Base-by-base conservation (phyloP, 2,888 invertebrate species). In the Philereme transversata region DNA sequence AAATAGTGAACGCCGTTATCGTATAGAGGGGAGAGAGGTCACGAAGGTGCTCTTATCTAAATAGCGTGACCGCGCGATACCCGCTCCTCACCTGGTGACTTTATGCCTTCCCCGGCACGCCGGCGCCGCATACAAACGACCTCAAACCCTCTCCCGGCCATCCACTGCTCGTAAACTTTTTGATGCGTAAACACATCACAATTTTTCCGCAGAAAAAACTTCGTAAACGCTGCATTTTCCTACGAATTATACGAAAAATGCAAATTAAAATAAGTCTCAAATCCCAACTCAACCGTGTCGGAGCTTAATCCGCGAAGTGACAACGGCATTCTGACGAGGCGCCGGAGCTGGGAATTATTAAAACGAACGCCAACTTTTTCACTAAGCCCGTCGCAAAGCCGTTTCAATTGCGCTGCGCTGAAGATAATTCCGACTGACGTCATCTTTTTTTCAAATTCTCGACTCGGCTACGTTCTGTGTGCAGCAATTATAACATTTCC, bases 361-460 rank as follows among this genome's bases (percentile, higher is more conserved):
- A 92, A 92, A 91, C 91, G 92, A 91, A 91, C 91, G 91, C 90
- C 91, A 92, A 91, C 90, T 92, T 92, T 92, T 92, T 91, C 89
- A 90, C 89, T 91, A 90, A 91, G 91, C 91, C 86, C 87, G 90
- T 89, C 90, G 90, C 90, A 92, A 92, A 92, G 92, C 92, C 91
- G 91, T 91, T 91, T 90, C 91, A 91, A 91, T 91, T 91, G 92
- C 91, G 88, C 91, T 88, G 90, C 89, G 91, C 92, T 91, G 92
- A 90, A 92, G 91, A 91, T 91, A 91, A 91, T 91, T 90, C 91
- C 90, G 76, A 89, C 89, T 90, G 90, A 90, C 91, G 92, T 92
- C 91, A 90, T 90, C 91, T 91, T 91, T 92, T 38, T 90, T 91
- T 90, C 87, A 86, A 90, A 89, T 90, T 89, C 90, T 82, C 90